Conservation (phyloP, 2,888 invertebrate species). For the Drosophila algonquin region DNA sequence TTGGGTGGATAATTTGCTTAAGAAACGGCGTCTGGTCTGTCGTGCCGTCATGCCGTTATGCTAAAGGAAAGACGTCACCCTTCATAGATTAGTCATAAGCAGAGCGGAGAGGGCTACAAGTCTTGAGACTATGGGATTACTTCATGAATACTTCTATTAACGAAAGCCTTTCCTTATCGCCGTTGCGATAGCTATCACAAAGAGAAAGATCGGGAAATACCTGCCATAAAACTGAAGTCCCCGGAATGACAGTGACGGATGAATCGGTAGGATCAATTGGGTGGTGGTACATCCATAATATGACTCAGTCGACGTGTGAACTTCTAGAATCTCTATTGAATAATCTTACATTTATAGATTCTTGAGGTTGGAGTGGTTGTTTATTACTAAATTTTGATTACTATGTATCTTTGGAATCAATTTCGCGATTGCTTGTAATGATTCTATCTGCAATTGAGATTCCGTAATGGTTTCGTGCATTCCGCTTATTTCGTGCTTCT, state of each 20-base stretch:
- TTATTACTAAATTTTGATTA: not conserved
- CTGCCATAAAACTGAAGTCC: conserved; percentile 34
- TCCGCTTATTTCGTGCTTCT: too few species aligned
- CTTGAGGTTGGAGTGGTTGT: not conserved
- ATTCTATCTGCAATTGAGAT: too few species aligned
- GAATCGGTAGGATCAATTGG: not conserved
- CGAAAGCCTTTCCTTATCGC: conserved; percentile 35
- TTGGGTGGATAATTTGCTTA: not conserved
- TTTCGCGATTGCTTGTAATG: not conserved
- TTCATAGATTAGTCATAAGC: conserved; percentile 42
- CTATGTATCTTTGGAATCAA: not conserved
- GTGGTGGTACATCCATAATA: conserved; percentile 1
- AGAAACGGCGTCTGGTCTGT: not conserved
- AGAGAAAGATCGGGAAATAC: conserved; percentile 47
- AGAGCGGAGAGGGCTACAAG: not conserved
- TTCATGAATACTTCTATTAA: conserved; percentile 10
- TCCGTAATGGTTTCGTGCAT: not conserved
- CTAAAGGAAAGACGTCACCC: conserved; percentile 24
- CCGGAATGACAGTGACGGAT: conserved; percentile 41
- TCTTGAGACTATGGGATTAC: conserved; percentile 37
- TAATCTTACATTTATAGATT: not conserved
- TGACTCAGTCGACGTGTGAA: conserved; percentile 19
- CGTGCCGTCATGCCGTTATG: conserved; percentile 41
- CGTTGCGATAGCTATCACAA: not conserved
- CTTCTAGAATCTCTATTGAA: conserved; percentile 9